Evolutionary conservation across 2,888 invertebrate species (phyloP), one percentile per base, ranked within the genome.

Genomic region (Sipha maydis): DNA sequence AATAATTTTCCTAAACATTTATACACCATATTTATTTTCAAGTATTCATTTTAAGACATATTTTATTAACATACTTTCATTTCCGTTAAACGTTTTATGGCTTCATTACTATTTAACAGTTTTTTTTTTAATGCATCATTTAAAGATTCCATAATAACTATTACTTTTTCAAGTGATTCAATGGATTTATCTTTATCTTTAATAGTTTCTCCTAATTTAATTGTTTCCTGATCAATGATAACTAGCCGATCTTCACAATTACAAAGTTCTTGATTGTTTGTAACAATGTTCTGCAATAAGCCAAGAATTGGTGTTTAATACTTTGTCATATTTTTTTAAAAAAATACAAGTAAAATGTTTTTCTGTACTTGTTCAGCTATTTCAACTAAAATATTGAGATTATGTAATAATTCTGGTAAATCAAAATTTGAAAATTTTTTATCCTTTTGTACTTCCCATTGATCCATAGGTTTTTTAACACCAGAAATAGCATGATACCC

Each of bases 401-500:
- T 99, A 91, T 99, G 97, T 90, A 95, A 94, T 5, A 99, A 94
- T 92, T 99, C 98, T 0, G 99, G 98, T 90, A 99, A 92, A 7
- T 95, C 93, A 91, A 97, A 96, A 91, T 96, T 94, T 0, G 94
- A 93, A 90, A 91, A 91, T 94, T 94, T 89, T 94, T 94, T 90
- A 94, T 93, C 85, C 94, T 93, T 91, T 92, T 92, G 91, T 94
- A 93, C 91, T 92, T 93, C 91, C 95, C 93, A 90, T 89, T 94
- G 93, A 79, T 93, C 93, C 0, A 94, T 93, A 83, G 92, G 92
- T 89, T 93, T 92, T 90, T 94, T 93, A 90, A 94, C 94, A 76
- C 93, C 93, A 0, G 96, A 94, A 73, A 98, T 94, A 0, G 98
- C 98, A 92, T 98, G 97, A 92, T 98, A 98, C 0, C 98, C 98